phyloP scores from a whole-genome alignment of 2,113 vertebrate species.

The Drymodes brunneopygia region DNA sequence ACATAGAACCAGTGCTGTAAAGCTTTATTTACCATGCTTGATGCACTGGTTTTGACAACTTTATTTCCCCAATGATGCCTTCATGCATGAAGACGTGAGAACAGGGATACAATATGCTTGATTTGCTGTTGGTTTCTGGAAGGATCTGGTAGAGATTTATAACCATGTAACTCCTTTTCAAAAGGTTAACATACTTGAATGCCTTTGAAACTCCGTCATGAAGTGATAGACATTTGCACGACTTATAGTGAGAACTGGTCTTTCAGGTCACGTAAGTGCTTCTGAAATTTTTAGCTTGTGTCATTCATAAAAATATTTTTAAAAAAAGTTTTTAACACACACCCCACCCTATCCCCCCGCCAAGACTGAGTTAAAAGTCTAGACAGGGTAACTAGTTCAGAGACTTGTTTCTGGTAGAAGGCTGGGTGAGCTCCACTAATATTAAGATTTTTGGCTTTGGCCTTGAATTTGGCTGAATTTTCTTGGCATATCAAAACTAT shows the following conservation, averaged over 20 bases:
- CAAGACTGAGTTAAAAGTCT: neutral
- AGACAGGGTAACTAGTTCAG: neutral
- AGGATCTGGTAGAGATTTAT: neutral
- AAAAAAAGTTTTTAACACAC: neutral
- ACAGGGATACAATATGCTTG: neutral
- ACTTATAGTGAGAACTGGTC: neutral
- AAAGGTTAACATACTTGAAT: neutral
- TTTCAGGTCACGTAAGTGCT: neutral
- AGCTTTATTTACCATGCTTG: neutral
- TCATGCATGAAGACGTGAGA: neutral
- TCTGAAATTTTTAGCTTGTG: neutral
- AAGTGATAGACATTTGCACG: neutral
- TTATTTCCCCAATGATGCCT: neutral
- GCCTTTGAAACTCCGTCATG: neutral
- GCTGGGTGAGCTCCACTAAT: neutral
- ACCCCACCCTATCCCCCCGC: fast-evolving
- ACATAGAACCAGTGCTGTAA: neutral
- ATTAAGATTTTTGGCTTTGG: neutral
- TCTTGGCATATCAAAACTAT: neutral
- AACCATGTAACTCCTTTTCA: neutral
- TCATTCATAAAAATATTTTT: neutral
- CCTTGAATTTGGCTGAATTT: neutral
- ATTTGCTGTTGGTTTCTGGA: neutral
- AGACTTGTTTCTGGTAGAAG: neutral
- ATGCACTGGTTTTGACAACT: neutral